These are phyloP conservation scores for Nanorana parkeri DNA, from an alignment of 2,113 vertebrate species.

Conservation along the genomic window DNA sequence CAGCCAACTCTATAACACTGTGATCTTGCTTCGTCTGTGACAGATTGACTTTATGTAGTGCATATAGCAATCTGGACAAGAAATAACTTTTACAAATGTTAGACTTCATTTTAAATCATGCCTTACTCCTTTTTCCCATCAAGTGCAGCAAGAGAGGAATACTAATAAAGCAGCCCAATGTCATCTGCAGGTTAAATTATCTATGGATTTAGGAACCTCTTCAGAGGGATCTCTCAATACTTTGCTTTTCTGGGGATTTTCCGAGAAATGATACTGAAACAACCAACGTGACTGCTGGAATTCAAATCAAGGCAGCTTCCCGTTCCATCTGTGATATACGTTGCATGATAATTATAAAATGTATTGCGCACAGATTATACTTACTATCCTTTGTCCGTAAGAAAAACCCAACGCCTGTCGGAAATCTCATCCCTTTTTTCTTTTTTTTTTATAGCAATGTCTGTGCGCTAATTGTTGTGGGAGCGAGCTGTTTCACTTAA, in stretches of 20 bases:
- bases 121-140: background rate
- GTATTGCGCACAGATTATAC: conserved; percentile 19
- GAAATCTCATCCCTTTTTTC: background rate
- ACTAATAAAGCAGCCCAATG: background rate
- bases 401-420: background rate
- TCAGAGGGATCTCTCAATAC: background rate
- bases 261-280: background rate
- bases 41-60: too few relatives aligned
- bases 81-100: too few relatives aligned
- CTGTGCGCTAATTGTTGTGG: background rate
- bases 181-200: background rate
- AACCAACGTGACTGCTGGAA: conserved; percentile 10
- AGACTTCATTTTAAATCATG: too few relatives aligned
- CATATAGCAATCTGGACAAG: too few relatives aligned
- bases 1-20: too few relatives aligned
- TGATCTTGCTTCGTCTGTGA: too few relatives aligned
- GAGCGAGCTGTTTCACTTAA: background rate
- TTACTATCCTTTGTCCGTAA: background rate
- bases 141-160: background rate
- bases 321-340: conserved; percentile 1
- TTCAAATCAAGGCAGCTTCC: conserved; percentile 13
- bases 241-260: background rate
- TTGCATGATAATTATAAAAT: conserved; percentile 38
- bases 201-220: conserved; percentile 10
- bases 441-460: too few relatives aligned